Conservation (phyloP, 2,888 invertebrate genomes). For the Dyspetes luteomarginatus region DNA sequence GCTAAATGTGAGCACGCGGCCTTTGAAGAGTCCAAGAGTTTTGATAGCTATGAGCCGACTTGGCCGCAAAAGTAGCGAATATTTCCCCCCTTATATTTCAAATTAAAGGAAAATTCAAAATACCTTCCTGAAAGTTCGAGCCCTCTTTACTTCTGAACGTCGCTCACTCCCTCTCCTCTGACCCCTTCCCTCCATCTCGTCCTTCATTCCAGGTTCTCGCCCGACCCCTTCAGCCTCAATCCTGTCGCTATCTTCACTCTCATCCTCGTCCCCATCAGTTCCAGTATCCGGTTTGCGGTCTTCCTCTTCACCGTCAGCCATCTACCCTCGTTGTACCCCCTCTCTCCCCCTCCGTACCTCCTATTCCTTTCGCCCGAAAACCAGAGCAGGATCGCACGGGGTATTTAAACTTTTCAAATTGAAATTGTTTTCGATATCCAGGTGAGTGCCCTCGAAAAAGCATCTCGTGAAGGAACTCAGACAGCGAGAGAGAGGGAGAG, state of each 20-base stretch:
- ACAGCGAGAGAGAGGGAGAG: background rate
- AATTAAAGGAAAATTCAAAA: constrained; percentile 80
- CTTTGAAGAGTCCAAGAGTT: constrained; percentile 74
- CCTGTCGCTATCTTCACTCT: constrained; percentile 63
- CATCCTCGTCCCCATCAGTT: constrained; percentile 61
- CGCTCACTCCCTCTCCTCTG: constrained; percentile 45
- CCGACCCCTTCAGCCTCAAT: constrained; percentile 60
- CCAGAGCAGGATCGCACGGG: constrained; percentile 46
- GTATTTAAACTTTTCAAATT: constrained; percentile 82
- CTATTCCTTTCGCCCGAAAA: constrained; percentile 19
- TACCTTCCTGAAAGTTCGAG: constrained; percentile 75
- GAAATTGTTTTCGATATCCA: constrained; percentile 81
- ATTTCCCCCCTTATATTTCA: constrained; percentile 74
- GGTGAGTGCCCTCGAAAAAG: constrained; percentile 73
- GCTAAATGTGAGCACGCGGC: constrained; percentile 63
- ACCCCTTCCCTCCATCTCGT: constrained; percentile 17
- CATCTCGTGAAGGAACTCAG: constrained; percentile 41
- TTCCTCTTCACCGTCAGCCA: constrained; percentile 61
- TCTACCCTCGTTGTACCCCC: too few relatives aligned
- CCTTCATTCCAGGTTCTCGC: constrained; percentile 37
- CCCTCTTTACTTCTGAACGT: constrained; percentile 65
- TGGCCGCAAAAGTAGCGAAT: constrained; percentile 68
- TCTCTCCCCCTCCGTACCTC: constrained; percentile 35
- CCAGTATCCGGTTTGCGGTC: constrained; percentile 68
- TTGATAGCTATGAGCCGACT: constrained; percentile 67